Evolutionary conservation across 2,113 vertebrate genomes (phyloP), one percentile per base, ranked within the genome.

Genomic region (Passer domesticus): DNA sequence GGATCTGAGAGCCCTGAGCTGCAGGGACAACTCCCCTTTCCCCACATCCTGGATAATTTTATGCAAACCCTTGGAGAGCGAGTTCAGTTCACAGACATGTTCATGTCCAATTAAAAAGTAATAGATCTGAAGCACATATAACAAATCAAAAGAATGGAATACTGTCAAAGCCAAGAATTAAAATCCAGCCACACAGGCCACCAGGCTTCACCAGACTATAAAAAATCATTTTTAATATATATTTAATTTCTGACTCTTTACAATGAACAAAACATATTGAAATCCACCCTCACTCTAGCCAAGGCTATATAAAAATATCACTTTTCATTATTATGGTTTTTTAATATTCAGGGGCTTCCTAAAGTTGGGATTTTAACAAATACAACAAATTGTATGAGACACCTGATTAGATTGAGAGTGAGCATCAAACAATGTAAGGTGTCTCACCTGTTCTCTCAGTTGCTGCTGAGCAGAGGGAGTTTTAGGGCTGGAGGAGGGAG

Each of bases 81-180:
- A 86, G 64, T 72, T 88, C 64, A 50, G 77, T 95, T 92, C 82
- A 44, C 23, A 63, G 82, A 25, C 86, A 44, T 72, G 82, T 81
- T 92, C 82, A 30, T 64, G 82, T 94, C 90, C 88, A 95, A 88
- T 96, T 96, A 90, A 86, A 95, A 92, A 84, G 63, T 94, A 85
- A 93, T 83, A 88, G 82, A 85, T 86, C 76, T 95, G 85, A 78
- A 74, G 90, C 27, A 8, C 67, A 96, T 63, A 21, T 78, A 86
- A 76, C 76, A 90, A 93, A 83, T 63, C 83, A 93, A 79, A 92
- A 95, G 52, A 77, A 88, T 81, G 64, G 56, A 83, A 41, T 74
- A 33, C 49, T 81, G 76, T 88, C 79, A 92, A 91, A 88, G 10
- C 15, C 55, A 91, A 88, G 83, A 86, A 86, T 74, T 88, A 83